A percentile compares a stretch with the other conserved stretches of the same genome.
Conservation (phyloP, 2,113 vertebrate species). For the Caranx ignobilis region DNA sequence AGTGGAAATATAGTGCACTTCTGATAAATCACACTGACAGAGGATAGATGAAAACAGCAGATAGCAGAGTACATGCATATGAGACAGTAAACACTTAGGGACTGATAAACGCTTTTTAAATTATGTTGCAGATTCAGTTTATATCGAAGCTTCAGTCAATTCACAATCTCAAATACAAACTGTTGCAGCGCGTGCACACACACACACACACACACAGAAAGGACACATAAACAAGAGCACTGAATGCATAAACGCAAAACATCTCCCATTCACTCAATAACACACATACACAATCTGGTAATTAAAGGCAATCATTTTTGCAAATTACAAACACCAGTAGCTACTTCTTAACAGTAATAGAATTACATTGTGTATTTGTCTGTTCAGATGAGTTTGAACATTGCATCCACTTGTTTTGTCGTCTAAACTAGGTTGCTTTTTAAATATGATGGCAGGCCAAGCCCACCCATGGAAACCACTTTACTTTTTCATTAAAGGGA, state of each 20-base stretch:
- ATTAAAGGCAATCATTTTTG: constrained; percentile 48
- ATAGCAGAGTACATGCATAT: not conserved
- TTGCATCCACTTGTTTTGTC: constrained; percentile 36
- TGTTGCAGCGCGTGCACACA: not conserved
- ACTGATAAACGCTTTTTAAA: not conserved
- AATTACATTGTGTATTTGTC: constrained; percentile 32
- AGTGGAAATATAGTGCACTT: constrained; percentile 26
- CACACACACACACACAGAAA: not conserved
- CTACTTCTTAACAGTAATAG: constrained; percentile 35
- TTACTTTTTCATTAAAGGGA: constrained; percentile 29
- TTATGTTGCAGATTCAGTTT: not conserved
- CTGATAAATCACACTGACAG: constrained; percentile 16
- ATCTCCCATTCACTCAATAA: not conserved
- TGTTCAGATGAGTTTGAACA: constrained; percentile 43
- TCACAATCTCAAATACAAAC: constrained; percentile 12
- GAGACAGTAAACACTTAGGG: not conserved
- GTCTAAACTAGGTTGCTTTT: constrained; percentile 35
- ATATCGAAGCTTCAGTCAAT: constrained; percentile 23
- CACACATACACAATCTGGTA: not conserved
- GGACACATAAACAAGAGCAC: not conserved
- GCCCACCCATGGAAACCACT: constrained; percentile 14
- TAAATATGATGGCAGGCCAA: constrained; percentile 29
- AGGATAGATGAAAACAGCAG: not conserved
- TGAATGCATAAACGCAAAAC: not conserved
- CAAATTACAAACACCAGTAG: constrained; percentile 39